A percentile compares a stretch with the other conserved stretches of the same genome.
Conservation (phyloP, 2,888 invertebrate species). For the Papilio gigon region DNA sequence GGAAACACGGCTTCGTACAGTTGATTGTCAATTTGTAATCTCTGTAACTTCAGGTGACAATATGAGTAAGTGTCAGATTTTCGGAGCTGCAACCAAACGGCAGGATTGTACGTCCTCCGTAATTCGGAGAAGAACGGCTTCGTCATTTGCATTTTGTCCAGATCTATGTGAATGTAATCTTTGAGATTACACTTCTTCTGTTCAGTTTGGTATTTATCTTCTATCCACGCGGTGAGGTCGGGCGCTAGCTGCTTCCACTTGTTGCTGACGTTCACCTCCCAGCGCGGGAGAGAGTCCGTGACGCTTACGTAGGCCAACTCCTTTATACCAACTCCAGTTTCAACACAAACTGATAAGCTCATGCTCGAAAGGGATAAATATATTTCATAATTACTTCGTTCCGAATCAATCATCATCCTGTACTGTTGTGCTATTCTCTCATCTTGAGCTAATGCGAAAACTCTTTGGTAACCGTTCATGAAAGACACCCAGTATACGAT, state of each 20-base stretch:
- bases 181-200: constrained; percentile 88
- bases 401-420: constrained; percentile 83
- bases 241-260: constrained; percentile 90
- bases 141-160: constrained; percentile 93
- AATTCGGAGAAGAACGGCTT: constrained; percentile 92
- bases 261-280: constrained; percentile 91
- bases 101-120: constrained; percentile 87
- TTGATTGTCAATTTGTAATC: constrained; percentile 89
- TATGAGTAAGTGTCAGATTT: constrained; percentile 86
- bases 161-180: constrained; percentile 90
- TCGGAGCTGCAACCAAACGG: constrained; percentile 87
- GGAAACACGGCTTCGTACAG: constrained; percentile 87
- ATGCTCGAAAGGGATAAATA: constrained; percentile 87
- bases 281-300: constrained; percentile 87
- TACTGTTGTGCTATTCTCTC: constrained; percentile 86
- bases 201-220: constrained; percentile 88
- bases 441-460: constrained; percentile 89
- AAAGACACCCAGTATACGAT: constrained; percentile 91
- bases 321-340: constrained; percentile 68
- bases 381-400: constrained; percentile 85
- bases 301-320: constrained; percentile 87
- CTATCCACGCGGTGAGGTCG: constrained; percentile 91
- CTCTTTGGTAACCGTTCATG: constrained; percentile 88
- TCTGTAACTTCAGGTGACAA: constrained; percentile 86
- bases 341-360: constrained; percentile 83